phyloP scores from a whole-genome alignment of 2,888 invertebrate species.

The Euspilapteryx auroguttella region DNA sequence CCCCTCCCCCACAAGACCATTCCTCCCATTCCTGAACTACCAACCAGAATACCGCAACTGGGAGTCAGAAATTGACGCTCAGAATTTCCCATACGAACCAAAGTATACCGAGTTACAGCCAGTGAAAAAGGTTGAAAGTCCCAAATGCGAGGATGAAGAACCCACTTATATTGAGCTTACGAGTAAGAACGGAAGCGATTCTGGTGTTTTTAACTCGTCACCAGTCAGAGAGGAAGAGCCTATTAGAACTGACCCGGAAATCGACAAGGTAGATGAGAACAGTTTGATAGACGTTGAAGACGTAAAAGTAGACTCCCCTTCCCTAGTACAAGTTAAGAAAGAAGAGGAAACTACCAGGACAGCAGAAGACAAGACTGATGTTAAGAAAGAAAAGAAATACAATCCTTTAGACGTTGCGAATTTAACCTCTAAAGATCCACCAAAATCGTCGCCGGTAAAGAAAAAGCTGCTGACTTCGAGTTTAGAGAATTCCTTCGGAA shows the following conservation, averaged over 20 bases:
- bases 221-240: conserved; percentile 16
- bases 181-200: conserved; percentile 30
- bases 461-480: conserved; percentile 44
- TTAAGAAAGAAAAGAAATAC: conserved; percentile 42
- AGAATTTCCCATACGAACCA: conserved; percentile 36
- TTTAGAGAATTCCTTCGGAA: conserved; percentile 35
- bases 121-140: conserved; percentile 42
- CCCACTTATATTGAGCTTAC: conserved; percentile 51
- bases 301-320: conserved; percentile 32
- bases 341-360: conserved; percentile 15
- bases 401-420: conserved; percentile 67
- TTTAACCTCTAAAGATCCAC: conserved; percentile 64
- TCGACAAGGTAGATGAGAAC: conserved; percentile 41
- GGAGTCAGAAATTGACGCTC: conserved; percentile 57
- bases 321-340: conserved; percentile 14
- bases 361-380: conserved; percentile 28
- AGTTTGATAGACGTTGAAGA: conserved; percentile 55
- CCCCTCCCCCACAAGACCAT: conserved; percentile 45
- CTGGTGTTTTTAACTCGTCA: conserved; percentile 8
- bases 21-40: conserved; percentile 43
- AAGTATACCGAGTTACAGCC: conserved; percentile 46
- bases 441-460: conserved; percentile 48
- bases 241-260: conserved; percentile 43
- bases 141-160: conserved; percentile 36
- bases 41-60: conserved; percentile 52